Conservation (phyloP, 37 sponge, comb jelly and placozoan species). For the Halisarca cf. caerulea region DNA sequence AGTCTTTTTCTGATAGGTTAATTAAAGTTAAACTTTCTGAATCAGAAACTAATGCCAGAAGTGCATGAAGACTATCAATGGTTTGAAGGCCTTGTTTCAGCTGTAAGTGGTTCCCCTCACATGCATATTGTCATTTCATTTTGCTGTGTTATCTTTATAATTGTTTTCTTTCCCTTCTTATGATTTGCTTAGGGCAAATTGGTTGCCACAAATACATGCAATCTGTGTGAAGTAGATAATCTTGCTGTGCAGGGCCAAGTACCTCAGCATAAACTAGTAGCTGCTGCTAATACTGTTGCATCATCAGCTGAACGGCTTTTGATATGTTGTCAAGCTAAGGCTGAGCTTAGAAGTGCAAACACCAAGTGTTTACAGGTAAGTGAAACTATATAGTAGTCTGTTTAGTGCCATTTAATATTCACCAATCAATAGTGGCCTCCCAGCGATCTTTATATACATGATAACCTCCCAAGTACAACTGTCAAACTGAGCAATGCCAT, state of each 20-base stretch:
- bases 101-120: conserved; percentile 57
- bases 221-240: conserved; percentile 95
- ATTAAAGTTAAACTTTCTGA: no score
- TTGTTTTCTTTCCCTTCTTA: no score
- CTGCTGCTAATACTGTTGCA: conserved; percentile 93
- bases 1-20: no score
- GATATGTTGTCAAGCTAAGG: conserved; percentile 93
- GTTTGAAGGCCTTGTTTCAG: conserved; percentile 96
- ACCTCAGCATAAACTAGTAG: conserved; percentile 85
- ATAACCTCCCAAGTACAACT: no score
- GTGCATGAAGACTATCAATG: conserved; percentile 93
- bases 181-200: conserved; percentile 69
- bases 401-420: no score
- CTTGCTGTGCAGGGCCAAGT: conserved; percentile 82
- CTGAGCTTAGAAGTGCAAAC: conserved; percentile 84
- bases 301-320: conserved; percentile 93
- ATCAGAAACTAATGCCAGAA: no score
- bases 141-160: background rate
- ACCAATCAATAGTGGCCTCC: no score
- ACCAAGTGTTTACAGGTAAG: conserved; percentile 86
- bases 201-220: conserved; percentile 88
- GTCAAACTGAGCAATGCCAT: no score
- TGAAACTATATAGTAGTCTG: no score
- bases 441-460: no score
- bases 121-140: background rate